These are phyloP conservation scores for Cinclus cinclus DNA, from an alignment of 2,113 vertebrate genomes.

Conservation along the genomic window DNA sequence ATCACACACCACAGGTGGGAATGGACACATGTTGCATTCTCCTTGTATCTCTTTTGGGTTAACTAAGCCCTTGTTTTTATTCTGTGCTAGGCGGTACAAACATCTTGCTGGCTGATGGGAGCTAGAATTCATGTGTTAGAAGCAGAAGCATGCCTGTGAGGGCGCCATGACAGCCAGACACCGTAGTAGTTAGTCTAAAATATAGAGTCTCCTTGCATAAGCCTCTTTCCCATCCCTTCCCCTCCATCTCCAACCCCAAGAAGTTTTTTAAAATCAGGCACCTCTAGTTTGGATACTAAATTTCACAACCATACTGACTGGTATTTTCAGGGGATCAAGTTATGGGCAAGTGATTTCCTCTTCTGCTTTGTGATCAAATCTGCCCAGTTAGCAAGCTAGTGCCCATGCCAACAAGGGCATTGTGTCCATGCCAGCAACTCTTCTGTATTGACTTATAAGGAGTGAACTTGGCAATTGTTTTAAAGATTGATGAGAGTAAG, in stretches of 20 bases:
- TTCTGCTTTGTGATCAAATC: not conserved
- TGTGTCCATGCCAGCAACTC: not conserved
- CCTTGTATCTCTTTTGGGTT: not conserved
- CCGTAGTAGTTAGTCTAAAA: not conserved
- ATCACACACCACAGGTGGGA: not conserved
- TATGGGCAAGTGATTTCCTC: not conserved
- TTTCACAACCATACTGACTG: not conserved
- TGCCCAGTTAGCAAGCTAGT: not conserved
- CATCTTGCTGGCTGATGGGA: not conserved
- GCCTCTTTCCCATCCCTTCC: not conserved
- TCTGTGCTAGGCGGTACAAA: not conserved
- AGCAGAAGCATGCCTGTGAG: not conserved
- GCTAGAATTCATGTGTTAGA: not conserved
- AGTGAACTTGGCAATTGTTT: not conserved
- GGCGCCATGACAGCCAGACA: not conserved
- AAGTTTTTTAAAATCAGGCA: not conserved
- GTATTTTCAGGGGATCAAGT: not conserved
- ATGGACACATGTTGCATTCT: not conserved
- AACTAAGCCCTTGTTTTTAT: not conserved
- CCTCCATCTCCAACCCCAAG: not conserved
- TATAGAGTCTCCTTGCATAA: fast-evolving
- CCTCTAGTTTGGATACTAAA: not conserved
- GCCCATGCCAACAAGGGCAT: not conserved
- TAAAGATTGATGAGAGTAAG: not conserved
- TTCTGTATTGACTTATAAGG: not conserved